Evolutionary conservation across 2,113 vertebrate species (phyloP), one percentile per base, ranked within the genome.

Genomic region (Coturnix japonica): DNA sequence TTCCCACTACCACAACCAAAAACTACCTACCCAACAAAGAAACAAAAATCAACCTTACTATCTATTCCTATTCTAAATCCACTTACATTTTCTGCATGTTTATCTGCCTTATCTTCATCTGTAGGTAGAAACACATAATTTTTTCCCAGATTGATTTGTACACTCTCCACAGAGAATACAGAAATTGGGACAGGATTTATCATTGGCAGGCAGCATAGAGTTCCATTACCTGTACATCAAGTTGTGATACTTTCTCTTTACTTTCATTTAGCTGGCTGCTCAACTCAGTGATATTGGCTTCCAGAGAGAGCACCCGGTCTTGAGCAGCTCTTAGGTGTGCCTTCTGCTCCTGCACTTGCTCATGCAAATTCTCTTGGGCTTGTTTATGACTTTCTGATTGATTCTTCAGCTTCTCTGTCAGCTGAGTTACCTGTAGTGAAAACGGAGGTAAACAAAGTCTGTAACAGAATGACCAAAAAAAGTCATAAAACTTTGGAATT

Each of bases 331-430:
- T 98, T 41, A 99, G 89, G 65, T 98, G 98, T 14, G 97, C 98
- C 97, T 99, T 99, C 96, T 99, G 99, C 91, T 99, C 99, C 94
- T 99, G 99, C 31, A 99, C 98, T 96, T 99, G 98, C 71, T 99
- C 98, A 13, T 99, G 99, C 49, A 99, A 97, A 96, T 99, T 98
- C 86, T 99, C 99, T 95, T 99, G 98, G 64, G 99, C 99, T 96
- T 99, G 99, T 90, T 99, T 99, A 97, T 99, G 98, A 96, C 99
- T 99, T 97, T 99, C 99, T 2, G 98, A 99, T 37, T 99, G 99
- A 96, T 99, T 99, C 97, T 99, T 99, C 90, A 99, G 94, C 96
- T 99, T 99, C 94, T 99, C 99, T 39, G 98, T 98, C 91, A 99
- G 93, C 74, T 99, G 99, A 39, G 97, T 98, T 66, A 99, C 98